Evolutionary conservation across 2,113 vertebrate species (phyloP).

Genomic region (Nicator chloris): DNA sequence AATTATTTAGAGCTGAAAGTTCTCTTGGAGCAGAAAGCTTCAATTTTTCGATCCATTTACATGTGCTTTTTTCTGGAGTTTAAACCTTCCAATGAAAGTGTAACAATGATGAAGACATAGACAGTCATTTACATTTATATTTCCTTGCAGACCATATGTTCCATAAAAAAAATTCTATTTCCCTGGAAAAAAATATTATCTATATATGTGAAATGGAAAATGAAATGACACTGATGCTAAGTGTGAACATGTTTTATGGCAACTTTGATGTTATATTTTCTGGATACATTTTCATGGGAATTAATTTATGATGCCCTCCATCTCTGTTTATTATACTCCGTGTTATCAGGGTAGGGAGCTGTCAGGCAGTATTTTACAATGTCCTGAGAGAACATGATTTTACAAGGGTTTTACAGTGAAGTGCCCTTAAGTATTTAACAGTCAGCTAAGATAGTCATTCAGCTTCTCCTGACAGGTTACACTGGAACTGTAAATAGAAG

Average conservation of each 20-base stretch:
- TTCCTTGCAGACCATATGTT: not conserved
- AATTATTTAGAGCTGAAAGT: not conserved
- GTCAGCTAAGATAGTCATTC: not conserved
- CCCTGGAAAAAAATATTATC: not conserved
- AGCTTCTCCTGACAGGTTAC: not conserved
- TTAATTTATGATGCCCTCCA: not conserved
- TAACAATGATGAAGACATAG: not conserved
- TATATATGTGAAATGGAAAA: not conserved
- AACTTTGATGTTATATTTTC: not conserved
- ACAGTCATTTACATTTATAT: not conserved
- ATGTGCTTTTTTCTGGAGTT: not conserved
- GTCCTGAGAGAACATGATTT: not conserved
- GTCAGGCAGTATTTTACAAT: not conserved
- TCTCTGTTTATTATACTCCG: not conserved
- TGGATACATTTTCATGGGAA: not conserved
- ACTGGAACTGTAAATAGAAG: constrained; percentile 23
- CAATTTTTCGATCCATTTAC: not conserved
- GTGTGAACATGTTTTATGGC: not conserved
- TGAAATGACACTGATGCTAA: not conserved
- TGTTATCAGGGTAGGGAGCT: not conserved
- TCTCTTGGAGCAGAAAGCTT: not conserved
- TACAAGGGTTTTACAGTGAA: not conserved
- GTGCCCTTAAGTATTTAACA: not conserved
- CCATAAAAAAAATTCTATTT: not conserved
- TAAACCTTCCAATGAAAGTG: not conserved